These are phyloP conservation scores for Stegana nigrithorax DNA, from an alignment of 2,888 invertebrate species.

Conservation along the genomic window DNA sequence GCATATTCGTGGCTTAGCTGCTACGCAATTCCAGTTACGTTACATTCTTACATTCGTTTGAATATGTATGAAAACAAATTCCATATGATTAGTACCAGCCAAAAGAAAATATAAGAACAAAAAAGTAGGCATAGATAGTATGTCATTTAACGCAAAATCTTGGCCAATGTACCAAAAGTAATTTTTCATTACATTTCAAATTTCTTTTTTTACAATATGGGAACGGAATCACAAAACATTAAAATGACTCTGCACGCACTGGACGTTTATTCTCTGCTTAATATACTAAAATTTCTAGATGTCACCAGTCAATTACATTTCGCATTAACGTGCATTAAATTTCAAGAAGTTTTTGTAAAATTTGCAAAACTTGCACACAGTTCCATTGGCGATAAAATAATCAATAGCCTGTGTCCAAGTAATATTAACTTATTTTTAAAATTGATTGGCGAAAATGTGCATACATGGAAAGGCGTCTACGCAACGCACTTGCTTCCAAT, in stretches of 20 bases:
- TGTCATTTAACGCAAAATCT: not conserved
- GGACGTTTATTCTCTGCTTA: not conserved
- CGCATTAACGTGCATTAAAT: not conserved
- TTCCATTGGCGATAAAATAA: not conserved
- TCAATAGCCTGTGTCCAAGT: not conserved
- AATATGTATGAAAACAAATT: too few species aligned
- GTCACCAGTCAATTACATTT: not conserved
- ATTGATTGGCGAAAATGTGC: not conserved
- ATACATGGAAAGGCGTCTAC: not conserved
- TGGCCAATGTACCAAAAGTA: not conserved
- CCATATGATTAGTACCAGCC: too few species aligned
- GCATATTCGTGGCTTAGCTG: too few species aligned
- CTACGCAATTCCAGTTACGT: too few species aligned
- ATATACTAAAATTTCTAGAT: not conserved
- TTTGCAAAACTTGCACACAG: not conserved
- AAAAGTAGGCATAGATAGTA: not conserved
- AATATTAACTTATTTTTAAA: not conserved
- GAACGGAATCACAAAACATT: not conserved
- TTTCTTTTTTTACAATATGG: not conserved
- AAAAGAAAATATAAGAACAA: not conserved
- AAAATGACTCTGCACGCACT: not conserved
- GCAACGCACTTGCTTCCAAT: not conserved
- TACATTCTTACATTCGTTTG: too few species aligned
- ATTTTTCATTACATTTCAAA: not conserved
- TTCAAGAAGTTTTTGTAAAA: not conserved